These are phyloP conservation scores for Loxodonta africana DNA, from an alignment of 2,113 vertebrate species.

Conservation along the genomic window DNA sequence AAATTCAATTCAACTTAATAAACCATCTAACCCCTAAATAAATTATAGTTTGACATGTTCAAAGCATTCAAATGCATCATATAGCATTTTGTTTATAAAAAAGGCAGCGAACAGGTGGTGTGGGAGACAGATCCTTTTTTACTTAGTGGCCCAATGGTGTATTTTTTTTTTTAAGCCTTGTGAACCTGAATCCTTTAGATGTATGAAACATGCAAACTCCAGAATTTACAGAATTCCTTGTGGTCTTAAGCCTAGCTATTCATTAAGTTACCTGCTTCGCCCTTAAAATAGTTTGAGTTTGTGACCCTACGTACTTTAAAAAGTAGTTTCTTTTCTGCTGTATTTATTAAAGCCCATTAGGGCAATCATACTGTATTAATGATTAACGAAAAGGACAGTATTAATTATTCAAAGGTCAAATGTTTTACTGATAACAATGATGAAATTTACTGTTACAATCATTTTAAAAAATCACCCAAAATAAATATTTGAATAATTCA, in stretches of 20 bases:
- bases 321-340: not conserved
- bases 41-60: not conserved
- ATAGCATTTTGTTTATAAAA: not conserved
- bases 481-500: not conserved
- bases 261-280: not conserved
- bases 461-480: not conserved
- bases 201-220: not conserved
- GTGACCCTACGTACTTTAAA: not conserved
- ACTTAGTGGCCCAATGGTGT: not conserved
- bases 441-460: not conserved
- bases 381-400: slow-evolving; percentile 10
- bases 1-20: slow-evolving; percentile 29
- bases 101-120: not conserved
- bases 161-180: not conserved
- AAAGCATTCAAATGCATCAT: slow-evolving; percentile 6
- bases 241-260: slow-evolving; percentile 1
- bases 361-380: not conserved
- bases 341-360: not conserved
- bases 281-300: not conserved
- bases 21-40: not conserved
- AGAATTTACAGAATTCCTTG: not conserved
- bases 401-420: slow-evolving; percentile 39
- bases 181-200: not conserved
- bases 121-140: not conserved
- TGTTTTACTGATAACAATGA: not conserved